Evolutionary conservation across 2,888 invertebrate species (phyloP), one percentile per base, ranked within the genome.

Genomic region (Melinopterus prodromus): DNA sequence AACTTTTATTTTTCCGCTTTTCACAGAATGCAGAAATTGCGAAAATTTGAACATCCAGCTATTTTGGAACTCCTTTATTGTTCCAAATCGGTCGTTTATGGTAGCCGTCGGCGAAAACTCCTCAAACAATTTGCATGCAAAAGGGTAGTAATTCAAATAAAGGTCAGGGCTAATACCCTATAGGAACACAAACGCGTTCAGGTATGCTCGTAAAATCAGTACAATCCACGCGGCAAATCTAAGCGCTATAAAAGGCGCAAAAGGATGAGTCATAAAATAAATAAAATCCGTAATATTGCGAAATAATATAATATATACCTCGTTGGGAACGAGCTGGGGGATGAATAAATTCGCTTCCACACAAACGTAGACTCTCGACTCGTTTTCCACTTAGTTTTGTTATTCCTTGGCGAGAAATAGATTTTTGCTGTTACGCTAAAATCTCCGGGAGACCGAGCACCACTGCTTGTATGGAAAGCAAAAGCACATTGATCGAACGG

Each of bases 401-500:
- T 71, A 15, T 71, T n/a, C 35, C 7, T 26, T 26, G 26, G 26
- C 26, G 26, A 26, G 26, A 26, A 26, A 26, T 26, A 3, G 26
- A 26, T 26, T 16, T 71, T 26, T 35, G 12, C 35, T 12, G 35
- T 26, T 16, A 71, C 15, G 71, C 71, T 15, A 26, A 35, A 71
- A 15, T 71, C 16, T 71, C 12, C 36, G n/a, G 16, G 6, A 70
- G 70, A 70, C 38, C 77, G 71, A n/a, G 16, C 75, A 38, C 38
- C 9, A 26, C 38, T 69, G n/a, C 16, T 9, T 53, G 26, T 70
- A 70, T 37, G 36, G 35, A 71, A 36, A 16, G 37, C 70, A 37
- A 74, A 74, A 86, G 87, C 87, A 87, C 87, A 87, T 87, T 87
- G 88, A 87, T 87, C 88, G 87, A 85, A 84, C 86, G 86, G 87